Evolutionary conservation across 1,140 invertebrate genomes (phyloP).

Genomic region (Pachypsylla venusta): DNA sequence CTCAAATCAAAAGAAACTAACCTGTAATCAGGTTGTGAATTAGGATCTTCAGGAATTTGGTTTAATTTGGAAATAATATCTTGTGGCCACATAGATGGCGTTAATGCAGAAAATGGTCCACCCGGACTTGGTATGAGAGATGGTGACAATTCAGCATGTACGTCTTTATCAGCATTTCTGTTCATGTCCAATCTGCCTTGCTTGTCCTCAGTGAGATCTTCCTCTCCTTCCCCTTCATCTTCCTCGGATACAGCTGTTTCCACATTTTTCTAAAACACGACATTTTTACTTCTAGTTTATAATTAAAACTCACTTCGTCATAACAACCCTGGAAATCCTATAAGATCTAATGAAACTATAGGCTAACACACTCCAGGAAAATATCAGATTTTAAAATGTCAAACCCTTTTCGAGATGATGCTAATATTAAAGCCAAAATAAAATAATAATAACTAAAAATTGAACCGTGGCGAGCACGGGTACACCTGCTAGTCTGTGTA

Average conservation of each 20-base stretch:
- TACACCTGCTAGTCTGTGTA: too few relatives aligned
- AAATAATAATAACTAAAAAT: too few relatives aligned
- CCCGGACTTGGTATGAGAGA: slow-evolving; percentile 46
- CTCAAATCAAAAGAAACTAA: too few relatives aligned
- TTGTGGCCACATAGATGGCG: slow-evolving; percentile 92
- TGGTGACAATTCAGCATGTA: neutral
- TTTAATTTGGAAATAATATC: slow-evolving; percentile 71
- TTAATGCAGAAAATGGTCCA: slow-evolving; percentile 76
- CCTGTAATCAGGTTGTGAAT: slow-evolving; percentile 47
- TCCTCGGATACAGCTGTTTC: slow-evolving; percentile 68
- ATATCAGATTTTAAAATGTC: too few relatives aligned
- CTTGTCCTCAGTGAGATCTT: slow-evolving; percentile 38
- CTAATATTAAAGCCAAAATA: too few relatives aligned
- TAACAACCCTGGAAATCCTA: too few relatives aligned
- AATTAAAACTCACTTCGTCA: slow-evolving; percentile 17
- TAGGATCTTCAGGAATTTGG: slow-evolving; percentile 49
- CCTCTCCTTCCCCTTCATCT: slow-evolving; percentile 46
- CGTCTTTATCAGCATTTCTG: slow-evolving; percentile 33
- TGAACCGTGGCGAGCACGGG: too few relatives aligned
- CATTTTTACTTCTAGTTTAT: too few relatives aligned
- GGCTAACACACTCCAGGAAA: too few relatives aligned
- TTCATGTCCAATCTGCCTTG: slow-evolving; percentile 42
- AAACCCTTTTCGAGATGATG: too few relatives aligned
- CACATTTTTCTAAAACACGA: slow-evolving; percentile 51
- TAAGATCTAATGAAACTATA: too few relatives aligned